Percentiles rank a stretch among this genome's conserved stretches.
Evolutionary conservation across 2,888 invertebrate species (phyloP).

Genomic region (Osedax frankpressi): DNA sequence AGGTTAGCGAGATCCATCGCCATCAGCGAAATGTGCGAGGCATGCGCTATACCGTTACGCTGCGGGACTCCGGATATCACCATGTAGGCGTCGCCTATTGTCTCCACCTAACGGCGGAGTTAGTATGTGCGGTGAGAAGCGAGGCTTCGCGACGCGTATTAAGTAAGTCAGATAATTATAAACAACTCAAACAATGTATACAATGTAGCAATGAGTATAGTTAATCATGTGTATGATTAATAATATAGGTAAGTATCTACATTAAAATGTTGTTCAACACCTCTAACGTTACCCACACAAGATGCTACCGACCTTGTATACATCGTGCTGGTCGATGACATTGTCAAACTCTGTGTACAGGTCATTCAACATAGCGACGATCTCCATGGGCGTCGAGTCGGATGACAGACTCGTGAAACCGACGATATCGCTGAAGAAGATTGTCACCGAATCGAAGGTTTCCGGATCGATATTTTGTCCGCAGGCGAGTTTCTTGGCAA

Average conservation of each 20-base stretch:
- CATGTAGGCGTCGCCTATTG: conserved; percentile 27
- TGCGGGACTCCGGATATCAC: conserved; percentile 24
- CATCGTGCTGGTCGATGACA: conserved; percentile 24
- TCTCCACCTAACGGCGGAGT: conserved; percentile 21
- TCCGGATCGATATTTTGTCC: conserved; percentile 28
- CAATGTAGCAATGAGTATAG: too few relatives aligned
- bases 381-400: conserved; percentile 24
- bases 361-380: conserved; percentile 26
- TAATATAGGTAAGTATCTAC: too few relatives aligned
- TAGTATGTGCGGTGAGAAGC: neutral
- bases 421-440: conserved; percentile 31
- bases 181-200: too few relatives aligned
- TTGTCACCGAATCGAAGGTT: conserved; percentile 28
- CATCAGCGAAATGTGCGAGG: conserved; percentile 22
- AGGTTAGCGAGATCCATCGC: conserved; percentile 23
- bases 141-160: neutral
- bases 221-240: too few relatives aligned
- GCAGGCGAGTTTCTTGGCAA: conserved; percentile 30
- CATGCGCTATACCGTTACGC: conserved; percentile 24
- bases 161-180: too few relatives aligned
- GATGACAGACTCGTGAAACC: conserved; percentile 25
- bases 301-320: conserved; percentile 24
- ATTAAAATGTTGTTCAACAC: too few relatives aligned
- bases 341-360: conserved; percentile 25
- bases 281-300: too few relatives aligned